These are phyloP conservation scores for Dryococelus australis DNA, from an alignment of 2,888 invertebrate genomes.

Conservation along the genomic window DNA sequence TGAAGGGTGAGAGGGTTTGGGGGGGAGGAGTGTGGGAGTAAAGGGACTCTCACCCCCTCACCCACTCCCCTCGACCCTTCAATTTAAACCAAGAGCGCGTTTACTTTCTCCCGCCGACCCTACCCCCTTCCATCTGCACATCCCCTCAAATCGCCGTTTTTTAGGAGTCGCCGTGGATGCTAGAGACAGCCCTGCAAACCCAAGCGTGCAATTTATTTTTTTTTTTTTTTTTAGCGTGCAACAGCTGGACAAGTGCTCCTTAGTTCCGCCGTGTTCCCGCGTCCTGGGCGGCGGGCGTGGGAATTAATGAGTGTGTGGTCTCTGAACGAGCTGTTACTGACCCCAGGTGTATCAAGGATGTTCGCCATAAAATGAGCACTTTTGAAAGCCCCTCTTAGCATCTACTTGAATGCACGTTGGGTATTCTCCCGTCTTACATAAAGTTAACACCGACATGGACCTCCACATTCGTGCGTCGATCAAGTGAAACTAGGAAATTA, in stretches of 20 bases:
- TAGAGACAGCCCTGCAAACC: background rate
- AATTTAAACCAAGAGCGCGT: conserved; percentile 10
- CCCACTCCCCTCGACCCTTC: background rate
- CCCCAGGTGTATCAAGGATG: too few species aligned
- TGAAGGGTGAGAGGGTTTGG: background rate
- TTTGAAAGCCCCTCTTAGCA: too few species aligned
- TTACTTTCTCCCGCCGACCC: conserved; percentile 8
- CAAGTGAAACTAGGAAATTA: too few species aligned
- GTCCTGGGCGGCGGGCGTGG: background rate
- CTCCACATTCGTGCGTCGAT: too few species aligned
- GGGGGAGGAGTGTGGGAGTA: background rate
- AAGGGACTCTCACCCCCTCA: background rate
- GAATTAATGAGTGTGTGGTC: too few species aligned
- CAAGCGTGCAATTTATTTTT: background rate
- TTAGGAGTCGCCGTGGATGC: background rate
- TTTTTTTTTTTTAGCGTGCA: background rate
- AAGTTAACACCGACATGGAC: too few species aligned
- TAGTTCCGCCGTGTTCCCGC: background rate
- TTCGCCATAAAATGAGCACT: too few species aligned
- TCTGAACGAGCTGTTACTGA: too few species aligned
- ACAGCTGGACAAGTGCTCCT: background rate
- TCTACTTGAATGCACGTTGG: too few species aligned
- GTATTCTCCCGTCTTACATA: too few species aligned
- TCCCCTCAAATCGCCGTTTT: background rate
- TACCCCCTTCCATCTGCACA: background rate